Conservation (phyloP, 2,113 vertebrate genomes). For the Pterocles burchelli region DNA sequence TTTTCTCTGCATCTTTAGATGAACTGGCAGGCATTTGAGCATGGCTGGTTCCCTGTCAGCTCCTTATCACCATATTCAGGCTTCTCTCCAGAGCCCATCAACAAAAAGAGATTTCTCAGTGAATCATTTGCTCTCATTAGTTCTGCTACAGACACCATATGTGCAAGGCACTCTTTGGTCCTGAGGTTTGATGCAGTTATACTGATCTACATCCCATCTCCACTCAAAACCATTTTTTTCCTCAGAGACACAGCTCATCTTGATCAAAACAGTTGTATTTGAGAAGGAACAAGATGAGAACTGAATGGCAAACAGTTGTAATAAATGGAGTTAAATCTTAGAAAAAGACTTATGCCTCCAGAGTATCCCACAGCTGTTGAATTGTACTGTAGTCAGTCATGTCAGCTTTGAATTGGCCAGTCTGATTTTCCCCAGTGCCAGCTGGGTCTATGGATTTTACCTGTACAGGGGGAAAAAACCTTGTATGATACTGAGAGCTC, state of each 20-base stretch:
- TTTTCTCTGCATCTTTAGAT: not conserved
- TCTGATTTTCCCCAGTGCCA: not conserved
- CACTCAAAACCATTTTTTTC: not conserved
- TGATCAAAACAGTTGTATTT: not conserved
- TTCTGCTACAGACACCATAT: not conserved
- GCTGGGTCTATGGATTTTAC: not conserved
- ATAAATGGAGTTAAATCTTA: not conserved
- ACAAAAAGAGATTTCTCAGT: not conserved
- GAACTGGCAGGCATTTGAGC: not conserved
- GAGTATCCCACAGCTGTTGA: not conserved
- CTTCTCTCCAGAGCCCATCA: not conserved
- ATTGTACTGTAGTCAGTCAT: not conserved
- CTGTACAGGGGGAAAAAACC: not conserved
- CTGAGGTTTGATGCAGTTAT: not conserved
- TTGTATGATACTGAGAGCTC: not conserved
- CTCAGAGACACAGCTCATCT: not conserved
- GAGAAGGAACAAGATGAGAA: not conserved
- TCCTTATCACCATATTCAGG: not conserved
- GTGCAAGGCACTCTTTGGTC: not conserved
- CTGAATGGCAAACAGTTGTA: not conserved
- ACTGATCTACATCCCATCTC: not conserved
- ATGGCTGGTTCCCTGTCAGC: slow-evolving; percentile 8
- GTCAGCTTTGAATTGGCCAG: not conserved
- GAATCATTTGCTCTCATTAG: not conserved
- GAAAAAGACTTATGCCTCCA: not conserved